Conservation (phyloP, 2,888 invertebrate species). For the Chloroclystis v-ata region DNA sequence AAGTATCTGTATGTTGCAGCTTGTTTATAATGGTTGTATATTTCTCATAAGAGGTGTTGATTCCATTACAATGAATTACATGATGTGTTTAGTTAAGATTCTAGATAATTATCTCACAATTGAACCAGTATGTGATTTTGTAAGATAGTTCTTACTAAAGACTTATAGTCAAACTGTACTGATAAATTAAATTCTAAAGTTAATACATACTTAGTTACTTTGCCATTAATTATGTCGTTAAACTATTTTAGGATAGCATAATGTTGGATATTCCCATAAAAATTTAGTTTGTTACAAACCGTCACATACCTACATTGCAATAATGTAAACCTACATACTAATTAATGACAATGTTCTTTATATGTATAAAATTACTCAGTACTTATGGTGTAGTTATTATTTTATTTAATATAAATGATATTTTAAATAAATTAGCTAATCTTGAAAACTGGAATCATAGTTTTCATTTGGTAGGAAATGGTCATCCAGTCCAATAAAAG, state of each 20-base stretch:
- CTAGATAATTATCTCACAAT: constrained; percentile 18
- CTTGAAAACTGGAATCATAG: neutral
- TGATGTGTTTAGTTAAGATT: too few relatives aligned
- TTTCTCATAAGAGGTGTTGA: too few relatives aligned
- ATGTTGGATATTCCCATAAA: neutral
- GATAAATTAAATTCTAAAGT: neutral
- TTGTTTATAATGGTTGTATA: too few relatives aligned
- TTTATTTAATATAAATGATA: constrained; percentile 44
- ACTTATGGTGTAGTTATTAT: constrained; percentile 32
- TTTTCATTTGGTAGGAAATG: too few relatives aligned
- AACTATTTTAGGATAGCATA: neutral
- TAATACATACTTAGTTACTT: neutral
- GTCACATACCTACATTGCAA: constrained; percentile 14
- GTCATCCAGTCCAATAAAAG: too few relatives aligned
- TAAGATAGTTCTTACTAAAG: constrained; percentile 12
- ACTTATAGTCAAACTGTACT: constrained; percentile 6
- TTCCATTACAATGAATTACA: too few relatives aligned
- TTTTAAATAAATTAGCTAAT: constrained; percentile 39
- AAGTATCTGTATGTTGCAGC: too few relatives aligned
- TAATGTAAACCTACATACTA: constrained; percentile 24
- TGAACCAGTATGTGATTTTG: constrained; percentile 35
- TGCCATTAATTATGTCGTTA: neutral
- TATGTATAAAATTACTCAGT: constrained; percentile 15
- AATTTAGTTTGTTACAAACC: constrained; percentile 5
- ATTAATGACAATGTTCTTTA: constrained; percentile 28